Conservation (phyloP, 2,797 vertebrate genomes). For the Myoxocephalus aenaeus region DNA sequence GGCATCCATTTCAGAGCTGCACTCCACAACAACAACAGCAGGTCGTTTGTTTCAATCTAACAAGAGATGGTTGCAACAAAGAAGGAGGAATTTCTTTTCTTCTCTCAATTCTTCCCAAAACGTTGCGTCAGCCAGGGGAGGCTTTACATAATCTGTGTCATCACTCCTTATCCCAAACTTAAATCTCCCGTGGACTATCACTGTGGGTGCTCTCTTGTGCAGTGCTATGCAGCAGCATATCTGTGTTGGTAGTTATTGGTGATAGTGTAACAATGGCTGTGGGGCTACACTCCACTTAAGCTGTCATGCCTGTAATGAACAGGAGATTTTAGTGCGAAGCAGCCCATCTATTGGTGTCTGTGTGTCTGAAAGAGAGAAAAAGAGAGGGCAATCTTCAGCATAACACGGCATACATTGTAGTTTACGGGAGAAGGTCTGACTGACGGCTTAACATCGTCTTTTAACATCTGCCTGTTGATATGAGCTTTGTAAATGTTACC, state of each 20-base stretch:
- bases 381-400: constrained; percentile 14
- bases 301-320: constrained; percentile 65
- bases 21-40: constrained; percentile 42
- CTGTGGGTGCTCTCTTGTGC: constrained; percentile 41
- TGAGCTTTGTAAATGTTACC: not conserved
- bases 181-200: constrained; percentile 33
- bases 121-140: constrained; percentile 16
- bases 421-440: constrained; percentile 20
- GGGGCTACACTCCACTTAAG: constrained; percentile 59
- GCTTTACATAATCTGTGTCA: constrained; percentile 58
- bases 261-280: constrained; percentile 53
- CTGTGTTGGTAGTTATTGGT: constrained; percentile 42
- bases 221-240: not conserved
- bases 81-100: not conserved
- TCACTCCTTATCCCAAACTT: constrained; percentile 35
- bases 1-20: constrained; percentile 30
- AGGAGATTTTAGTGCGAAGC: constrained; percentile 57
- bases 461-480: constrained; percentile 16
- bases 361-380: constrained; percentile 32
- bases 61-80: constrained; percentile 30
- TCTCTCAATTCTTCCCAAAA: constrained; percentile 28
- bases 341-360: constrained; percentile 37
- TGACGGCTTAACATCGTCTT: constrained; percentile 7
- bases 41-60: constrained; percentile 67
- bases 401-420: constrained; percentile 14